phyloP scores from a whole-genome alignment of 2,797 vertebrate genomes.

The Sitta carolinensis region DNA sequence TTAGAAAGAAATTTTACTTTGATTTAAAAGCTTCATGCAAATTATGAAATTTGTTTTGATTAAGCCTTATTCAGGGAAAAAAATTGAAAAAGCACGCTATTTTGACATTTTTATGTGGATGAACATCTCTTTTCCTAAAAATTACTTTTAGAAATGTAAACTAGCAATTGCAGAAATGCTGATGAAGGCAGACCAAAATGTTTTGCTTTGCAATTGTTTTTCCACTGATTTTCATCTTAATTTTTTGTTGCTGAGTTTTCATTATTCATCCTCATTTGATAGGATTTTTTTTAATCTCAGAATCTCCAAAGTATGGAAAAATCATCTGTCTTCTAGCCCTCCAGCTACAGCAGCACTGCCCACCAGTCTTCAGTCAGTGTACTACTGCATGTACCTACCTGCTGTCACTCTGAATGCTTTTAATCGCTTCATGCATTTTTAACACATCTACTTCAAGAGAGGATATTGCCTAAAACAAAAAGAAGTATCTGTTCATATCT shows the following conservation, averaged over 20 bases:
- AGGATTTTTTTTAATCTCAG: neutral
- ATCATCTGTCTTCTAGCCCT: neutral
- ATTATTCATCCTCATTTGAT: neutral
- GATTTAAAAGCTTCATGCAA: neutral
- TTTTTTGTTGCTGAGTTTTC: neutral
- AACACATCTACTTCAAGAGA: constrained; percentile 55
- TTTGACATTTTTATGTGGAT: neutral
- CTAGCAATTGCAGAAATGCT: neutral
- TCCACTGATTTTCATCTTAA: neutral
- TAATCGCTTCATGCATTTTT: constrained; percentile 41
- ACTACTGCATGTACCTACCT: constrained; percentile 26
- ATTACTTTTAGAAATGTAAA: neutral
- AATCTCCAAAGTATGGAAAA: neutral
- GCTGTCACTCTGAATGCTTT: constrained; percentile 57
- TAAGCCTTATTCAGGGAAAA: neutral
- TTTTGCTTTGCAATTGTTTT: neutral
- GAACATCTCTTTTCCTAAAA: neutral
- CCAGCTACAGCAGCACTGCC: neutral
- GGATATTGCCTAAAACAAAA: constrained; percentile 32
- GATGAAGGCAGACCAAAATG: neutral
- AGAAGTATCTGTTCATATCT: neutral
- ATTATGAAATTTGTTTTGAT: neutral
- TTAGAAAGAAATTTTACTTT: neutral
- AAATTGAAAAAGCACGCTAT: neutral
- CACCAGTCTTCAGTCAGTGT: neutral